A percentile compares a stretch with the other conserved stretches of the same genome.
These are phyloP conservation scores for Meteorus sp. DNA, from an alignment of 1,140 invertebrate genomes.

Conservation along the genomic window DNA sequence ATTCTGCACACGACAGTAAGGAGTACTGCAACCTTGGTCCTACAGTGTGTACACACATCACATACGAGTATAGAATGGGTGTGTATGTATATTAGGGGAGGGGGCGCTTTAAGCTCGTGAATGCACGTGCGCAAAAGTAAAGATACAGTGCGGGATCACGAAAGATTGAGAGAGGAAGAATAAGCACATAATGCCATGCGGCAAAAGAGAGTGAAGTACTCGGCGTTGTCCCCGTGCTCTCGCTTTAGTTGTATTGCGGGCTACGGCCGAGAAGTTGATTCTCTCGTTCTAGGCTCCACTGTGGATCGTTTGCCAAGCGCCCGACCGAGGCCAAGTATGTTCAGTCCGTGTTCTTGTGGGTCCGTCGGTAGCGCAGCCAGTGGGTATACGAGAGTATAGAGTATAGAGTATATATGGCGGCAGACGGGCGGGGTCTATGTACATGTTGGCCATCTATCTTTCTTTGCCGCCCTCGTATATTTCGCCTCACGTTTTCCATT, in stretches of 20 bases:
- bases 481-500: too few species aligned
- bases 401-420: neutral
- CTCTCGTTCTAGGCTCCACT: too few species aligned
- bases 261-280: neutral
- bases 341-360: conserved; percentile 9
- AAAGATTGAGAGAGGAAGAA: neutral
- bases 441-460: too few species aligned
- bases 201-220: too few species aligned
- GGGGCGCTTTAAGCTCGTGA: neutral
- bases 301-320: neutral
- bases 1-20: too few species aligned
- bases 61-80: neutral
- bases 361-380: conserved; percentile 13
- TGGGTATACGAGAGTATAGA: neutral
- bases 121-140: neutral
- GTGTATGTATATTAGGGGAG: neutral
- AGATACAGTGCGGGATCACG: neutral
- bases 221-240: too few species aligned
- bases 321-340: conserved; percentile 8
- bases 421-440: neutral
- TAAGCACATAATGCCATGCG: too few species aligned
- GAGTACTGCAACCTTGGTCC: too few species aligned
- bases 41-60: neutral
- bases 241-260: neutral
- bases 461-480: too few species aligned